Conservation (phyloP, 2,113 vertebrate genomes). For the Anhinga anhinga region DNA sequence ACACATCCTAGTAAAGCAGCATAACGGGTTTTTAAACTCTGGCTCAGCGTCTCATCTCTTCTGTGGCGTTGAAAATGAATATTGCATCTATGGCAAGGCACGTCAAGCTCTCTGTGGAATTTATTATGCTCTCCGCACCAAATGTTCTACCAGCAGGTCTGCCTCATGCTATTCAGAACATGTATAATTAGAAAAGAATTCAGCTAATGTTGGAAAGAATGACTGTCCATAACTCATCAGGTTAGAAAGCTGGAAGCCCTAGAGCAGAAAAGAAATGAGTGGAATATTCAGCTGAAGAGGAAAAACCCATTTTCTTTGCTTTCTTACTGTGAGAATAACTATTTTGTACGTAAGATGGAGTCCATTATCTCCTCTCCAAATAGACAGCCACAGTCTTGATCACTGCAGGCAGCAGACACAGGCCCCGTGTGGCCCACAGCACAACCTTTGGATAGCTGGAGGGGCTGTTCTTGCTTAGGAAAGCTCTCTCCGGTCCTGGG, state of each 20-base stretch:
- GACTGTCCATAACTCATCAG: slow-evolving; percentile 57
- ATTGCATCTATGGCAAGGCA: slow-evolving; percentile 53
- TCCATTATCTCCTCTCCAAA: background rate
- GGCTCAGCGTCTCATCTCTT: slow-evolving; percentile 25
- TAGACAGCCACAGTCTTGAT: background rate
- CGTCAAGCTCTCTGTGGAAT: slow-evolving; percentile 48
- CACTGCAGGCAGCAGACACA: background rate
- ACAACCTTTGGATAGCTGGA: background rate
- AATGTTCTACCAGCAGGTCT: slow-evolving; percentile 57
- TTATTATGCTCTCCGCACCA: slow-evolving; percentile 57
- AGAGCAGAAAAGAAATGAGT: background rate
- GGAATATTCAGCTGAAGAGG: background rate
- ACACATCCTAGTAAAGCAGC: background rate
- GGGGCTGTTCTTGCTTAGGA: background rate
- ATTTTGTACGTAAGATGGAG: background rate
- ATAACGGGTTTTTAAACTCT: background rate
- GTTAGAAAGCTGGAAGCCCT: slow-evolving; percentile 43
- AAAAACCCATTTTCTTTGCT: background rate
- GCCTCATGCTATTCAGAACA: slow-evolving; percentile 31
- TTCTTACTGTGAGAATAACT: background rate
- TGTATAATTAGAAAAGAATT: slow-evolving; percentile 70
- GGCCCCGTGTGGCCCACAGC: background rate
- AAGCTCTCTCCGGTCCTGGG: background rate
- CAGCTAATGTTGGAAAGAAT: slow-evolving; percentile 8
- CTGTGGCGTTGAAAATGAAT: slow-evolving; percentile 38